Conservation (phyloP, 2,888 invertebrate species). For the Rosalia funebris region DNA sequence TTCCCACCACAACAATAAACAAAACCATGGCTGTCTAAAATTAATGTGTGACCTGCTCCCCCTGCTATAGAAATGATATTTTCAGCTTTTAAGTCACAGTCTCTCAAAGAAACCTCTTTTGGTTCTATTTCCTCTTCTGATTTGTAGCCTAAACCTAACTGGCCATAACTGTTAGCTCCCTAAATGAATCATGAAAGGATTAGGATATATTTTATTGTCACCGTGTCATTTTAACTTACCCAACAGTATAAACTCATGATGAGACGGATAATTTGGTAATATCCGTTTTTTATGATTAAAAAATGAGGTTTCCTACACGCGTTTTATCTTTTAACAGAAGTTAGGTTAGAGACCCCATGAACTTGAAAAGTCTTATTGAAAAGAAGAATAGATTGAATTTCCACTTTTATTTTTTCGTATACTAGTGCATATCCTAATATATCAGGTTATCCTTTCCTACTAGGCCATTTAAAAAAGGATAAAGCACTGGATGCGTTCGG, state of each 20-base stretch:
- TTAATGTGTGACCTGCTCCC: slow-evolving; percentile 81
- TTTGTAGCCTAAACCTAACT: slow-evolving; percentile 75
- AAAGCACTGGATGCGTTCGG: too few relatives aligned
- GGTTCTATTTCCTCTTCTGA: slow-evolving; percentile 76
- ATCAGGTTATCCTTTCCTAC: too few relatives aligned
- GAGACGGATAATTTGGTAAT: slow-evolving; percentile 26
- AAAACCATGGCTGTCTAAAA: slow-evolving; percentile 74
- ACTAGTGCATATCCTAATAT: too few relatives aligned
- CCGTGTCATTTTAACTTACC: slow-evolving; percentile 51
- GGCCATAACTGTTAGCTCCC: slow-evolving; percentile 88
- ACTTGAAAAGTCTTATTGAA: not conserved
- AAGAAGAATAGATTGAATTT: not conserved
- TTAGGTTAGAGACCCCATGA: slow-evolving; percentile 42
- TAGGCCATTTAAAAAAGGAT: too few relatives aligned
- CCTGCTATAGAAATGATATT: slow-evolving; percentile 74
- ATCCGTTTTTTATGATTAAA: slow-evolving; percentile 44
- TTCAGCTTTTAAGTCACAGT: slow-evolving; percentile 59
- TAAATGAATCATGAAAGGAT: slow-evolving; percentile 53
- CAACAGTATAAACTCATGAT: slow-evolving; percentile 59
- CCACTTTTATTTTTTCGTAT: too few relatives aligned
- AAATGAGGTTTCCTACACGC: slow-evolving; percentile 46
- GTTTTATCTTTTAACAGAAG: slow-evolving; percentile 44
- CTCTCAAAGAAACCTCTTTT: slow-evolving; percentile 58
- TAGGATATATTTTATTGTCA: slow-evolving; percentile 4
- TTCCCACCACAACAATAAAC: slow-evolving; percentile 85